A percentile compares a stretch with the other conserved stretches of the same genome.
phyloP scores from a whole-genome alignment of 92 coral and sea anemone genomes.

The Zoanthus solanderi region DNA sequence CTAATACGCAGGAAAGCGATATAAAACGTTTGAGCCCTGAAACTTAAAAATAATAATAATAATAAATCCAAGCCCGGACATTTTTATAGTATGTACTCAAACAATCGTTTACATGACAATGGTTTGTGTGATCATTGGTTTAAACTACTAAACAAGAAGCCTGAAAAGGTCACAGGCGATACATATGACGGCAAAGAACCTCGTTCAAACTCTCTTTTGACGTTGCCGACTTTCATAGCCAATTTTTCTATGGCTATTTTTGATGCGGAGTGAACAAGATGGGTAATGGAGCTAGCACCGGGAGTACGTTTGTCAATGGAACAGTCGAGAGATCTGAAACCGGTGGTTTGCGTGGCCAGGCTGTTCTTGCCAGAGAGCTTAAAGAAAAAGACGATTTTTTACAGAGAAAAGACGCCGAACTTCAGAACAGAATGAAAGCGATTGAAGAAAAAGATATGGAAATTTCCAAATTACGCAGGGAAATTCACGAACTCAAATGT shows the following conservation, averaged over 20 bases:
- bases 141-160: constrained; percentile 35
- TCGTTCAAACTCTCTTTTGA: background rate
- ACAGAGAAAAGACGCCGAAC: constrained; percentile 90
- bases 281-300: constrained; percentile 88
- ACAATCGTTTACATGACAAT: constrained; percentile 20
- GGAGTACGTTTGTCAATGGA: constrained; percentile 42
- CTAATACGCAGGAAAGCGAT: too few relatives aligned
- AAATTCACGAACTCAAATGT: constrained; percentile 95
- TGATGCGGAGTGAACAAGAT: constrained; percentile 58
- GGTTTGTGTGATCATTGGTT: constrained; percentile 38
- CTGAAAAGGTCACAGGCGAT: constrained; percentile 50
- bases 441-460: constrained; percentile 87
- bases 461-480: constrained; percentile 83
- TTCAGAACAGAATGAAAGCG: constrained; percentile 81
- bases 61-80: too few relatives aligned
- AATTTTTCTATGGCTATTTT: background rate
- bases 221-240: constrained; percentile 14
- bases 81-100: background rate
- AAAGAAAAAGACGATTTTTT: constrained; percentile 86
- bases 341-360: constrained; percentile 23
- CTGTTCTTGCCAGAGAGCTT: constrained; percentile 74
- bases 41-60: too few relatives aligned
- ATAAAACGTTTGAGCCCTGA: too few relatives aligned
- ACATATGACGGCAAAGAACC: constrained; percentile 5
- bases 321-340: constrained; percentile 48